Conservation (phyloP, 2,888 invertebrate species). For the Mantis religiosa region DNA sequence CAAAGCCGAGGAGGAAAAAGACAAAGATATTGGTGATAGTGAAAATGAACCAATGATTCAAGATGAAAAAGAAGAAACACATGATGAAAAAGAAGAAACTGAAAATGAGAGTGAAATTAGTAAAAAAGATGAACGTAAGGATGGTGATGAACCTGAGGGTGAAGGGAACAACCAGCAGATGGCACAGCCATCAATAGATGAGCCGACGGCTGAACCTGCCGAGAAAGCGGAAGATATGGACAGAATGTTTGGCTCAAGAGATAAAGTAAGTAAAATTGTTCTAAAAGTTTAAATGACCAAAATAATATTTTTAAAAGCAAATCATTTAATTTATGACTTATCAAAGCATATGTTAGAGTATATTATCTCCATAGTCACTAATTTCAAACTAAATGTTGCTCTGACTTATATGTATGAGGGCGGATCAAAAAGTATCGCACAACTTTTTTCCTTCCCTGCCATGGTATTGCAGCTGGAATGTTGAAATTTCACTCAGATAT, state of each 20-base stretch:
- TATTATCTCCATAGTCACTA: no score
- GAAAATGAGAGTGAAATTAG: conserved; percentile 42
- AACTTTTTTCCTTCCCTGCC: no score
- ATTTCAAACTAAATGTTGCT: no score
- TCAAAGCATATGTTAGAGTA: no score
- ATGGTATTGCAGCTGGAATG: no score
- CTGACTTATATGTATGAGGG: no score
- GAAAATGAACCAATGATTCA: conserved; percentile 23
- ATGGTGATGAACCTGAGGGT: conserved; percentile 38
- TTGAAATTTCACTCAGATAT: no score
- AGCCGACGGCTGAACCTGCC: conserved; percentile 37
- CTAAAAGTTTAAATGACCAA: no score
- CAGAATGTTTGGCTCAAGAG: conserved; percentile 45
- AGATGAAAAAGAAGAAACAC: conserved; percentile 34
- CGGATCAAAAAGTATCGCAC: no score
- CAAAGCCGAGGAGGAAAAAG: conserved; percentile 33
- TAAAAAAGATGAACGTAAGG: conserved; percentile 40
- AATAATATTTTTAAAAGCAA: no score
- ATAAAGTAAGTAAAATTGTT: conserved; percentile 41
- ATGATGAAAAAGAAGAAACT: conserved; percentile 35
- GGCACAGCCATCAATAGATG: conserved; percentile 46
- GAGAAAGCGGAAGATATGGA: conserved; percentile 37
- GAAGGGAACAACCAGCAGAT: conserved; percentile 39
- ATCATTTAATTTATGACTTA: no score
- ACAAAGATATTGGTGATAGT: conserved; percentile 35